Evolutionary conservation across 2,888 invertebrate genomes (phyloP), one percentile per base, ranked within the genome.

Genomic region (Drosophila kanekoi): DNA sequence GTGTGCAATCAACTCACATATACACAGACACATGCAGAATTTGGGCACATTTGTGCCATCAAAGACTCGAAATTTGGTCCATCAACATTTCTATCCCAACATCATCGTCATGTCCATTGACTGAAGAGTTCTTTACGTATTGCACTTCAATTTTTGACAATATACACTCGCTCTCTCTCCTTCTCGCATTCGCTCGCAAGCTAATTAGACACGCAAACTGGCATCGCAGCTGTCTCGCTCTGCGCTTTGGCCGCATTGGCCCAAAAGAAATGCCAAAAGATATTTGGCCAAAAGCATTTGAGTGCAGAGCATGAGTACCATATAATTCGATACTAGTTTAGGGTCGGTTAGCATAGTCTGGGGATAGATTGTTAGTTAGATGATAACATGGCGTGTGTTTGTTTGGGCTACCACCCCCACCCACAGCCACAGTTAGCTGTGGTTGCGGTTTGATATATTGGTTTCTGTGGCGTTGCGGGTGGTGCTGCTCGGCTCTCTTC

Each of bases 71-170:
- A 72, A 61, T 72, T 62, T 48, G 16, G 23, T 57, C 35, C 20
- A 75, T 54, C 41, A 60, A 60, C 54, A 71, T 37, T 44, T 13
- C 28, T 40, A 11, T 35, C 8, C n/a, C 28, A 28, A 32, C 38
- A 13, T 35, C 18, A 35, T 33, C 41, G 14, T 20, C 59, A 45
- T 35, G 38, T n/a, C 18, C 41, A 33, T 33, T 11, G 52, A 48
- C 41, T 61, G 52, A 58, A 78, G 52, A 68, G 69, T 68, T 65
- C 72, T 71, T 60, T 66, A 41, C 43, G 61, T 9, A 65, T 59
- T 57, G 71, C 79, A 64, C 81, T 80, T 69, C 43, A 69, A 69
- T 64, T 71, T 78, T 57, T 23, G 44, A 43, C 47, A 18, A 56
- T 41, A 49, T 52, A 11, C 10, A 33, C n/a, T n/a, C 20, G 8